Base-by-base conservation (phyloP, 2,113 vertebrate genomes). In the Centropristis striata region DNA sequence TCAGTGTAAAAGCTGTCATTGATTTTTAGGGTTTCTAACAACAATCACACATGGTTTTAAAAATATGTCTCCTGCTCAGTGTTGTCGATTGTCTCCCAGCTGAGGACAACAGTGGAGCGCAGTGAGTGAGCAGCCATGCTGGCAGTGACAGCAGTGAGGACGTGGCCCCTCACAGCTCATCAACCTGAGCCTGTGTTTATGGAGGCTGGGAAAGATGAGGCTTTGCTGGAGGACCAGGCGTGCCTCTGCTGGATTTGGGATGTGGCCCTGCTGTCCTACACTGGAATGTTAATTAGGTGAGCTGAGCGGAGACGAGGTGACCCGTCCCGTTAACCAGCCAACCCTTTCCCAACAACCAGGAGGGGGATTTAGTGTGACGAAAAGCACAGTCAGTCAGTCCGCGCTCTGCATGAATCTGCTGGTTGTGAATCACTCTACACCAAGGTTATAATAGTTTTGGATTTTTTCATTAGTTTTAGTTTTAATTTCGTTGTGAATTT, bases 281-380 rank as follows among this genome's bases (percentile, higher is more conserved):
- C 78, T 84, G 91, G 91, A 93, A 94, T 95, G 92, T 92, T 93
- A 93, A 94, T 93, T 86, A 92, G 93, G 85, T 84, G 88, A 90
- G 83, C 74, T 54, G 80, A 82, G 88, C 75, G 78, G 83, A 88
- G 82, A 63, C 80, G 84, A 84, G 89, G 80, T 89, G 92, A 92
- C 87, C 78, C 68, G n/a, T 87, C 72, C 80, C 15, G 49, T 59
- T 81, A 87, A 83, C 80, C 65, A 41, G 72, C 75, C 80, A 82
- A 81, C 77, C 61, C 71, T 81, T 81, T 71, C 54, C 63, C 68
- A 57, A 59, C 67, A 80, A 82, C 80, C 80, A 75, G 55, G 59
- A 59, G 73, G 77, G 53, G 78, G 78, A 75, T 78, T 76, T 71
- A 77, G 47, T 68, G 58, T 81, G 78, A 80, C 27, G 36, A 82